phyloP scores from a whole-genome alignment of 2,888 invertebrate genomes.

The Agrilus mali region DNA sequence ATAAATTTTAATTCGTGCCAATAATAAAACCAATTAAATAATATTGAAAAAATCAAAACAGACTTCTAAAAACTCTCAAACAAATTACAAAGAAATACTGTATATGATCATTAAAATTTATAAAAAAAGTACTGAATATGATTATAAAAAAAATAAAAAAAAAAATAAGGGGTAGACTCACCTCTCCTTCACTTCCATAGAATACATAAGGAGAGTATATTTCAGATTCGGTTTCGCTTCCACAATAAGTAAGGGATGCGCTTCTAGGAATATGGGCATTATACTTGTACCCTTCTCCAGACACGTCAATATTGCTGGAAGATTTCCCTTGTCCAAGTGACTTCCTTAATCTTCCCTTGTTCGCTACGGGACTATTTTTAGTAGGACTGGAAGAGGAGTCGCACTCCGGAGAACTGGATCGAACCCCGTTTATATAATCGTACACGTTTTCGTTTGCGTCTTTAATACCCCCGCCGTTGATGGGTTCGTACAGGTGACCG shows the following conservation, averaged over 20 bases:
- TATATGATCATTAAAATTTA: neutral
- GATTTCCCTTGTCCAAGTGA: conserved; percentile 34
- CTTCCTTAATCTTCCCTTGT: conserved; percentile 28
- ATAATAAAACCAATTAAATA: neutral
- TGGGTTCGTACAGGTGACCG: conserved; percentile 24
- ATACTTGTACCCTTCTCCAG: conserved; percentile 47
- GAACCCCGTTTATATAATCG: conserved; percentile 49
- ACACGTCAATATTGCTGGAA: conserved; percentile 38
- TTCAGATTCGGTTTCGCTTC: conserved; percentile 73
- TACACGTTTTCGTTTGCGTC: conserved; percentile 44
- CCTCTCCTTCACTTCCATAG: conserved; percentile 47
- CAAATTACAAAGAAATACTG: neutral
- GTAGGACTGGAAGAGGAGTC: conserved; percentile 50
- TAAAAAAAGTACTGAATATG: neutral
- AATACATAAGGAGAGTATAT: conserved; percentile 74
- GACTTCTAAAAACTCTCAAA: neutral
- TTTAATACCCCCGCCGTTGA: conserved; percentile 21
- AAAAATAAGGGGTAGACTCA: conserved; percentile 12
- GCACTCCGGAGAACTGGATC: conserved; percentile 57
- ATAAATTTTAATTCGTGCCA: neutral
- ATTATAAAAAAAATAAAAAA: neutral
- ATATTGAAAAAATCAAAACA: neutral
- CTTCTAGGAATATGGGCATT: conserved; percentile 46
- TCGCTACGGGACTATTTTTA: conserved; percentile 29
- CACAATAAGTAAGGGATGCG: conserved; percentile 65